Evolutionary conservation across 2,888 invertebrate species (phyloP), one percentile per base, ranked within the genome.

Genomic region (Ormyrus pomaceus): DNA sequence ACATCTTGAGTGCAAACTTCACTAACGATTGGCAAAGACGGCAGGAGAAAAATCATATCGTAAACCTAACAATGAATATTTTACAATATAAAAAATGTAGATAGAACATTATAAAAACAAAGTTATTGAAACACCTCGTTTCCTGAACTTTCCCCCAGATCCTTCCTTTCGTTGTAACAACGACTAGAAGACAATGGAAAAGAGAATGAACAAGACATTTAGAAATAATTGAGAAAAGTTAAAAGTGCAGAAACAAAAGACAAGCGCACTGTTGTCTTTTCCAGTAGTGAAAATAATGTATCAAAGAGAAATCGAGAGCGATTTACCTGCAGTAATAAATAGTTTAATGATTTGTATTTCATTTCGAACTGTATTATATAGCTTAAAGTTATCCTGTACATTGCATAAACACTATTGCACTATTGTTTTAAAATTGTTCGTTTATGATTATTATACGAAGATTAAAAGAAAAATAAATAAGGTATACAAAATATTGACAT

Each of bases 21-120:
- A 56, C 56, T 13, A 70, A 59, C 56, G 66, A 58, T 56, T 66
- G 84, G 83, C 78, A 84, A 83, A 83, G 85, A 84, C 51, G 82
- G 82, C 76, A 79, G 83, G 83, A 84, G 86, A 85, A 86, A 89
- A 90, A 90, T 88, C 89, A 90, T 90, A 90, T 90, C 90, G 89
- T 90, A 90, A 89, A 90, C 87, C 83, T 88, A 88, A 89, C 88
- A 89, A 89, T 87, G 86, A 89, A 90, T 90, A 90, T 90, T 90
- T 90, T 90, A 90, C 89, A 89, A 89, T 87, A 89, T 87, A 88
- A 84, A 85, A 87, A 89, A 85, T 90, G 90, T 90, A 90, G 90
- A 90, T 90, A 90, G 88, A 88, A 85, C 84, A 85, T 86, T 86
- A 84, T 85, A 82, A 84, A 82, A 82, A 82, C 75, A 83, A 84